Evolutionary conservation across 2,113 vertebrate species (phyloP), one percentile per base, ranked within the genome.

Genomic region (Saguinus midas): DNA sequence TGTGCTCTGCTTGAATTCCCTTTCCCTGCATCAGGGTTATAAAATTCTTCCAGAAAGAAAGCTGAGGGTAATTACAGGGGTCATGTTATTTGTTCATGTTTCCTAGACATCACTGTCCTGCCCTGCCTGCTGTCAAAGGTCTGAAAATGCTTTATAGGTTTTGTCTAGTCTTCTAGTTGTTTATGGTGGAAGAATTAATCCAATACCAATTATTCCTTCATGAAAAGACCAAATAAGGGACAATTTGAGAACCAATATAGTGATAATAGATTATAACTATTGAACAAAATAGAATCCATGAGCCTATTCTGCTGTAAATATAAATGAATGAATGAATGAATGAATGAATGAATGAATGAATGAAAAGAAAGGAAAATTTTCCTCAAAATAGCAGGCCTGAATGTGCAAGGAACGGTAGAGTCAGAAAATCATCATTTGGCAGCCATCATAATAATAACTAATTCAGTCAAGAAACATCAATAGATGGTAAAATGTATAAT

Each of bases 401-500:
- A 72, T 85, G 50, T n/a, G 72, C 76, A 83, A 92, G n/a, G 16
- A 82, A 58, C 37, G 50, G 50, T 5, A 52, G 70, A 76, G 80
- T 82, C 50, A 83, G 50, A 83, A 96, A 84, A 83, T 88, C 35
- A n/a, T 40, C 37, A 37, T 58, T 83, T 87, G 83, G 89, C n/a
- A 45, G 13, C 23, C 70, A 55, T 78, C 16, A 40, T n/a, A 64
- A 43, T 37, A 91, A 81, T 81, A 90, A 96, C 86, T 76, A 90
- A 96, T 90, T 90, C 45, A 68, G 32, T 48, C 89, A 97, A 85
- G 52, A 89, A 96, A 81, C 48, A 94, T 75, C 78, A 84, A 50
- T 66, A 43, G 75, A 50, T 94, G 80, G 75, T 73, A 89, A 91
- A 80, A 84, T 37, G 32, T 37, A 4, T 70, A 92, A 85, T 90